Percentiles rank a stretch among this genome's conserved stretches.
Conservation (phyloP, 2,113 vertebrate species). For the Sitta europaea region DNA sequence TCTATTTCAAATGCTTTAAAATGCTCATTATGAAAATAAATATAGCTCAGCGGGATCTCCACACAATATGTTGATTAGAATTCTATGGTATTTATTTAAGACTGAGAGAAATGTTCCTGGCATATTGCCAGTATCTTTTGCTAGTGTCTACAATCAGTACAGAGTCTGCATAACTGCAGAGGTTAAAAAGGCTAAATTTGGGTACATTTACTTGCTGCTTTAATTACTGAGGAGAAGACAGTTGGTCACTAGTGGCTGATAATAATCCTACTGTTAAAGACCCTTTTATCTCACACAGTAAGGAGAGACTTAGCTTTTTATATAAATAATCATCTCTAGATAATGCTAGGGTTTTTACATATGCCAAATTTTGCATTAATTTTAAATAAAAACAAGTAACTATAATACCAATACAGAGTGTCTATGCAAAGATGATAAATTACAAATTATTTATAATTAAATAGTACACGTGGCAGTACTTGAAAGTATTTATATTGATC, state of each 20-base stretch:
- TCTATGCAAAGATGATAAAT: constrained; percentile 6
- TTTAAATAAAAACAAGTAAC: constrained; percentile 30
- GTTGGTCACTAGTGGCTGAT: constrained; percentile 59
- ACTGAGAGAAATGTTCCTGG: constrained; percentile 30
- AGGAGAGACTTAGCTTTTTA: constrained; percentile 4
- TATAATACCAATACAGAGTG: neutral
- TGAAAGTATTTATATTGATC: neutral
- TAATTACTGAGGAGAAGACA: constrained; percentile 72
- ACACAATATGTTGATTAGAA: constrained; percentile 35
- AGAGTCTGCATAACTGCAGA: neutral
- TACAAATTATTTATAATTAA: constrained; percentile 50
- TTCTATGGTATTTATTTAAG: constrained; percentile 36
- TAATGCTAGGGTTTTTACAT: constrained; percentile 16
- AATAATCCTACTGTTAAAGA: constrained; percentile 56
- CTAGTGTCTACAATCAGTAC: neutral
- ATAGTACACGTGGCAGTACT: constrained; percentile 5
- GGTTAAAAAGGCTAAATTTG: constrained; percentile 57
- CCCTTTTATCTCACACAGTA: neutral
- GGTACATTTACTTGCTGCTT: constrained; percentile 38
- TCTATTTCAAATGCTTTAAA: constrained; percentile 32
- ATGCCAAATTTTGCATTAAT: constrained; percentile 34
- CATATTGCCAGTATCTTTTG: constrained; percentile 14
- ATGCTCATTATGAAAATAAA: constrained; percentile 14
- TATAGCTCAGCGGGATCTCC: constrained; percentile 31
- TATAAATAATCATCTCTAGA: constrained; percentile 49